Evolutionary conservation across 2,113 vertebrate genomes (phyloP), one percentile per base, ranked within the genome.

Genomic region (Menura novaehollandiae): DNA sequence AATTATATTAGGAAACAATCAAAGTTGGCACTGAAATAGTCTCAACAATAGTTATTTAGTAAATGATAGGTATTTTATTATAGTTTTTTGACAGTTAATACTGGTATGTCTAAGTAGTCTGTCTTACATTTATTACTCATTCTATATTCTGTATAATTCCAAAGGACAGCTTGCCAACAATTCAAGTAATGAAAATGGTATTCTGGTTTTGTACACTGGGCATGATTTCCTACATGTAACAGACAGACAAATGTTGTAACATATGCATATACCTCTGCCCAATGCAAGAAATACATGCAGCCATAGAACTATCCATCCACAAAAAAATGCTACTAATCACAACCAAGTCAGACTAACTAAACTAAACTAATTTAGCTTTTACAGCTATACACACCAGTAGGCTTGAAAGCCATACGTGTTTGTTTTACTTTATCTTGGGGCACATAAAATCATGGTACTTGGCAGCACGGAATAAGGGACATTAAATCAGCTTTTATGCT

Each of bases 401-500:
- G 46, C 64, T 86, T 87, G 52, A 96, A 95, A 95, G 64, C 39
- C 13, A 35, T 41, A 81, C 8, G 64, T 94, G 58, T 85, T 93
- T 93, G 44, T 43, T 92, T 92, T 88, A 44, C 64, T 90, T 95
- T 53, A 63, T 66, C 84, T 62, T 91, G 89, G 55, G 92, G 74
- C 27, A 8, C 84, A 80, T 90, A 95, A 84, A 91, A 84, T 97
- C 93, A 98, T 26, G 95, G 95, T 97, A 98, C 91, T 84, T 98
- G 97, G 86, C 98, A 97, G 85, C 98, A 98, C 1, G 95, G 97
- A 95, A 98, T 93, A 75, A 98, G 97, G n/a, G 98, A 97, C 73
- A 98, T 97, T 91, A 98, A 97, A 94, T 98, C 98, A 5, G 98
- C 97, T 96, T 98, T 98, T 94, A 99, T 98, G 39, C 98, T 98